phyloP scores from a whole-genome alignment of 2,113 vertebrate genomes.

The Syngnathoides biaculeatus region DNA sequence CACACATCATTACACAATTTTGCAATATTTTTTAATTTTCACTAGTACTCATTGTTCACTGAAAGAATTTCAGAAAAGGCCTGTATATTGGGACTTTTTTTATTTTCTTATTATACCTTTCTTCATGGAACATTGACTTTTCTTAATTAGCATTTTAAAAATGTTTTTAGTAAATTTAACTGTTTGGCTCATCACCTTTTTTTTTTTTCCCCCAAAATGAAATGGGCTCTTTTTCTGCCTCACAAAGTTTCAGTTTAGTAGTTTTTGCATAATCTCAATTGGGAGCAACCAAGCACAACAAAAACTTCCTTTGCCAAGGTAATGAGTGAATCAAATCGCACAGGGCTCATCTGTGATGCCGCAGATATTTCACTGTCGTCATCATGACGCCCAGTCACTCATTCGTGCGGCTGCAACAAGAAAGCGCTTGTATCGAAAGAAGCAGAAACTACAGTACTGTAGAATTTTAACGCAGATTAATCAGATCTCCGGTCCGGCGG shows the following conservation, averaged over 20 bases:
- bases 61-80: background rate
- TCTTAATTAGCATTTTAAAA: background rate
- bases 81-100: background rate
- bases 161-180: background rate
- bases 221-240: background rate
- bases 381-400: constrained; percentile 6
- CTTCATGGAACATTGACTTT: background rate
- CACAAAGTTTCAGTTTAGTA: background rate
- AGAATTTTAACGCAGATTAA: constrained; percentile 53
- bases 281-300: background rate
- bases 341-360: background rate
- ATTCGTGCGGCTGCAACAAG: constrained; percentile 11
- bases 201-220: background rate
- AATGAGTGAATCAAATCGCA: constrained; percentile 4
- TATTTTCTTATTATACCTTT: background rate
- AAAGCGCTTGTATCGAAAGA: constrained; percentile 15
- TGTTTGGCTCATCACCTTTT: background rate
- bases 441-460: constrained; percentile 46
- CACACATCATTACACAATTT: too few relatives aligned
- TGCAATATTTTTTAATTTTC: too few relatives aligned
- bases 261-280: background rate
- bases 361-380: constrained; percentile 1
- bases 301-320: background rate
- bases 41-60: too few relatives aligned
- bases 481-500: constrained; percentile 22